Conservation (phyloP, 2,113 vertebrate species). For the Carassius carassius region DNA sequence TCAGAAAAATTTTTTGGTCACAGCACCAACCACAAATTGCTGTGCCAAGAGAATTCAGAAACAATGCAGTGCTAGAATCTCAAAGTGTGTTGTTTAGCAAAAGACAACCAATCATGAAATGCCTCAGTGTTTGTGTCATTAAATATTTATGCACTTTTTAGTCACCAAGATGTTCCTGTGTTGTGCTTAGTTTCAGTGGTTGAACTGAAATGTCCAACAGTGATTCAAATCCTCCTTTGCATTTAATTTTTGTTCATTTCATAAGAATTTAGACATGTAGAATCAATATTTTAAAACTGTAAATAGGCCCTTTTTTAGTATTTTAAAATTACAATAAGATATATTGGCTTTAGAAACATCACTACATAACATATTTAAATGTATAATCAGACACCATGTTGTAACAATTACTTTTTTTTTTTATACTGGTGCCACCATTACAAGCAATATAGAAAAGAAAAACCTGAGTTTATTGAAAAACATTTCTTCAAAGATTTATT, state of each 20-base stretch:
- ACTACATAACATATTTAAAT: no score
- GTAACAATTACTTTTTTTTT: no score
- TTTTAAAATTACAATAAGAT: no score
- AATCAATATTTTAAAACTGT: neutral
- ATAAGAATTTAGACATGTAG: neutral
- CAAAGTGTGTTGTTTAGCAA: conserved; percentile 9
- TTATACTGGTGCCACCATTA: no score
- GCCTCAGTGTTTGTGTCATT: neutral
- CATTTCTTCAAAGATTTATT: no score
- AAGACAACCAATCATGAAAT: neutral
- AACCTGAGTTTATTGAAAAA: no score
- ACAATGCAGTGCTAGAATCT: neutral
- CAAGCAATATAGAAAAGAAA: no score
- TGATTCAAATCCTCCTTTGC: neutral
- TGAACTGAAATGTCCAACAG: neutral
- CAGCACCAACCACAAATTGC: neutral
- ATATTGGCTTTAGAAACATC: no score
- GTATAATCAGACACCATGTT: no score
- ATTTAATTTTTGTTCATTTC: neutral
- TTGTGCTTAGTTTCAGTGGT: neutral
- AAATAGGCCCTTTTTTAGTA: neutral
- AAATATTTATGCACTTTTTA: neutral
- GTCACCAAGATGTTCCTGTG: neutral
- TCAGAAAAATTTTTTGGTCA: neutral
- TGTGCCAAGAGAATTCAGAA: neutral